A percentile compares a stretch with the other conserved stretches of the same genome.
phyloP scores from a whole-genome alignment of 2,888 invertebrate species.

The Pollenia angustigena region DNA sequence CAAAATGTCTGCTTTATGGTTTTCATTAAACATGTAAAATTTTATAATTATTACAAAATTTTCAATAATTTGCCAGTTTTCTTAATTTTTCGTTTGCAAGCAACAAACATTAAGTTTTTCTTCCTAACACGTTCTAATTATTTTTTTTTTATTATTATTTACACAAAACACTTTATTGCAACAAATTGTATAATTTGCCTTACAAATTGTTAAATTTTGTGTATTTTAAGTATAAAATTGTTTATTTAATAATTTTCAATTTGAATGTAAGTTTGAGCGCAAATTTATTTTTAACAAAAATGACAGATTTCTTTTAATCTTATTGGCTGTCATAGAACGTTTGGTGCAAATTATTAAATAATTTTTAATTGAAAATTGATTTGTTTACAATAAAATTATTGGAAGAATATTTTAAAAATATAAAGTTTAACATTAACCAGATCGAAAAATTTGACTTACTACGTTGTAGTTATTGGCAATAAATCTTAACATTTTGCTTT shows the following conservation, averaged over 20 bases:
- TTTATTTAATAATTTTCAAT: slow-evolving; percentile 23
- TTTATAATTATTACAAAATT: slow-evolving; percentile 42
- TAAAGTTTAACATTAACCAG: slow-evolving; percentile 35
- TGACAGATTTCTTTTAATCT: slow-evolving; percentile 63
- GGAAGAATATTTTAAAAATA: slow-evolving; percentile 4
- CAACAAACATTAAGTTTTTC: background rate
- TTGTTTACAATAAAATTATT: slow-evolving; percentile 47
- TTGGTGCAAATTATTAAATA: slow-evolving; percentile 29
- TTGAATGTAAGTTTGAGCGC: background rate
- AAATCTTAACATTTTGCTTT: slow-evolving; percentile 10
- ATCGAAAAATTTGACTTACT: slow-evolving; percentile 15
- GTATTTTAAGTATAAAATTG: background rate
- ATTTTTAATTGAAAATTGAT: background rate
- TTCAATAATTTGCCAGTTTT: slow-evolving; percentile 8
- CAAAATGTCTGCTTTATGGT: slow-evolving; percentile 67
- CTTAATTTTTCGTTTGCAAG: background rate
- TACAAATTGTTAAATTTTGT: slow-evolving; percentile 29
- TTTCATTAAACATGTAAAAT: slow-evolving; percentile 58
- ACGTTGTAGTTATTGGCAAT: slow-evolving; percentile 16
- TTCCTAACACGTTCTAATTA: background rate
- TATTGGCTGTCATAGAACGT: slow-evolving; percentile 42
- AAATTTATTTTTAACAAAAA: slow-evolving; percentile 51
- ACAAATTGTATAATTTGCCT: slow-evolving; percentile 44
- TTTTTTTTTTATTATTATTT: background rate
- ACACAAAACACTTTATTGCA: slow-evolving; percentile 13